Conservation (phyloP, 2,888 invertebrate genomes). For the Caenorhabditis panamensis region DNA sequence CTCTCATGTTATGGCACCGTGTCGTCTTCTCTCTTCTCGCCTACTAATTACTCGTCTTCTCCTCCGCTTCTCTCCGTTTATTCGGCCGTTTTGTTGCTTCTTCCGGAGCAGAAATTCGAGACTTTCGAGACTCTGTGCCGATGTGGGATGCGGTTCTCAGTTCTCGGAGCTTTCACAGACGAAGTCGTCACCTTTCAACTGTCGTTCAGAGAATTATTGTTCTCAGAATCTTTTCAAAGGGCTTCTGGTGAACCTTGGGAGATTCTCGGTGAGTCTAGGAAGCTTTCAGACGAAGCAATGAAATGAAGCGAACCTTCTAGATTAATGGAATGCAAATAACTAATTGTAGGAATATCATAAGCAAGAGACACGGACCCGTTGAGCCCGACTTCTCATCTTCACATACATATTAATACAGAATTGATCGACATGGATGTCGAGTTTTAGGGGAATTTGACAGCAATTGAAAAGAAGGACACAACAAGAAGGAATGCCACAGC, state of each 20-base stretch:
- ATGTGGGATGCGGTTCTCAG: background rate
- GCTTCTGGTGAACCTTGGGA: too few relatives aligned
- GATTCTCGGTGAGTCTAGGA: too few relatives aligned
- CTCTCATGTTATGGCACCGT: constrained; percentile 29
- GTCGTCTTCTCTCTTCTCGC: constrained; percentile 41
- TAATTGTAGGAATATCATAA: constrained; percentile 16
- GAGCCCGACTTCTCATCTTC: constrained; percentile 5
- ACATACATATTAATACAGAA: constrained; percentile 14
- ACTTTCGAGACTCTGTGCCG: background rate
- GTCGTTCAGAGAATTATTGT: background rate
- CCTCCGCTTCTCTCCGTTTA: constrained; percentile 4
- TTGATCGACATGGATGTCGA: background rate
- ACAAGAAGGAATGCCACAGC: background rate
- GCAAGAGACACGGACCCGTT: background rate
- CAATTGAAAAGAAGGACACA: constrained; percentile 14
- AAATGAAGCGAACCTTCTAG: constrained; percentile 7
- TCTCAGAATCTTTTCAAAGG: too few relatives aligned
- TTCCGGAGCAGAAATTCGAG: constrained; percentile 23
- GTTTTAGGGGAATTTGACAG: background rate
- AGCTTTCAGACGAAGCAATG: background rate
- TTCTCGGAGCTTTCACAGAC: too few relatives aligned
- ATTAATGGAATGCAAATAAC: constrained; percentile 46
- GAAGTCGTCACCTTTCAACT: constrained; percentile 7
- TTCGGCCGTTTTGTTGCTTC: constrained; percentile 16
- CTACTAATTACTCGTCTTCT: constrained; percentile 50